Base-by-base conservation (phyloP, 2,113 vertebrate species). In the Triplophysa dalaica region DNA sequence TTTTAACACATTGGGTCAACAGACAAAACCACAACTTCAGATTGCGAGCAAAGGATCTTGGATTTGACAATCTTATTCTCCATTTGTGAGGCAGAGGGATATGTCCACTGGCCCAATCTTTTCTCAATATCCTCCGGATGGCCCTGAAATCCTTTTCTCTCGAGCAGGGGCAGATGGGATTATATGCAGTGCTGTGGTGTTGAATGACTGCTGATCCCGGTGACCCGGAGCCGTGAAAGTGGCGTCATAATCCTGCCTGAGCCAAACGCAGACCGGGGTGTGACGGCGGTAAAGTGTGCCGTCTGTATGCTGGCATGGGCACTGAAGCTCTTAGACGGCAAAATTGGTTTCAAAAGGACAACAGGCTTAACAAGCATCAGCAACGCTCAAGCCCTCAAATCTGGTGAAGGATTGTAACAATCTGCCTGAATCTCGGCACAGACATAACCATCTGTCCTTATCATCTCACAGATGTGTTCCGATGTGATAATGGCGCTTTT, bases 311-410 rank as follows among this genome's bases (percentile, higher is more conserved):
- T 16, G 16, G 56, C 21, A 45, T 17, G 33, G 10, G 56, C 22
- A 43, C 72, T 62, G 41, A 75, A 58, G n/a, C 54, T 58, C 9
- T 45, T 21, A 8, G 29, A 61, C 7, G 10, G 19, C 5, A 16
- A 75, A 75, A 75, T 62, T 75, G 72, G 21, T 75, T 75, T 75
- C 56, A 75, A 62, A 75, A 75, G 72, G 72, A 22, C 58, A 48
- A 75, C 1, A 4, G 70, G 22, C 58, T 48, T 75, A 75, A 45
- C 8, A 7, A 74, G 33, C 70, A 74, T 61, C 54, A 61, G 56
- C 1, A 8, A n/a, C 16, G 72, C 54, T 58, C 41, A 62, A 41
- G 38, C 72, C 45, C 22, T 75, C 58, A 45, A 62, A 75, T 62
- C 58, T 62, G 58, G 13, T 45, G n/a, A 62, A 62, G 72, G 45